A percentile compares a stretch with the other conserved stretches of the same genome.
Evolutionary conservation across 1,140 invertebrate species (phyloP).

Genomic region (Aethina tumida): DNA sequence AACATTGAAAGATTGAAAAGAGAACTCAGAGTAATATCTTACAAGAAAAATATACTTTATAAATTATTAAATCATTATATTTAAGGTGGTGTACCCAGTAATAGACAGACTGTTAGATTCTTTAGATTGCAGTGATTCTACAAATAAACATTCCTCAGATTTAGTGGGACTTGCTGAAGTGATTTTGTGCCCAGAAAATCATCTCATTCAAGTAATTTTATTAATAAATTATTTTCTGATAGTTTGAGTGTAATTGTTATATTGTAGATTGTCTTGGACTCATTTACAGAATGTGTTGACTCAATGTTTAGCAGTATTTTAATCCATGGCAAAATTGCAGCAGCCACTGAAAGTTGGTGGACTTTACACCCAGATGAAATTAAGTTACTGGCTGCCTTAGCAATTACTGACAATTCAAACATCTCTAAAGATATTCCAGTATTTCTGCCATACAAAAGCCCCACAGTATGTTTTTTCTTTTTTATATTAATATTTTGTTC

Average conservation of each 20-base stretch:
- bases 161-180: slow-evolving; percentile 53
- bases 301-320: slow-evolving; percentile 70
- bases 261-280: slow-evolving; percentile 61
- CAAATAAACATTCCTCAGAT: slow-evolving; percentile 45
- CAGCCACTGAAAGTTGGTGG: slow-evolving; percentile 72
- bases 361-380: slow-evolving; percentile 60
- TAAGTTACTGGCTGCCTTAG: slow-evolving; percentile 58
- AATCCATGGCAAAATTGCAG: slow-evolving; percentile 62
- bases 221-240: slow-evolving; percentile 5
- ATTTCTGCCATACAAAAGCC: slow-evolving; percentile 73
- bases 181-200: slow-evolving; percentile 58
- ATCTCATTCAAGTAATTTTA: slow-evolving; percentile 54
- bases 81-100: slow-evolving; percentile 53
- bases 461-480: slow-evolving; percentile 49
- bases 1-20: slow-evolving; percentile 71
- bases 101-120: slow-evolving; percentile 65
- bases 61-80: slow-evolving; percentile 14
- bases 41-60: slow-evolving; percentile 4
- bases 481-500: slow-evolving; percentile 5
- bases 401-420: slow-evolving; percentile 50
- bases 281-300: slow-evolving; percentile 62
- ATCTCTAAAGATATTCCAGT: slow-evolving; percentile 66
- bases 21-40: slow-evolving; percentile 53
- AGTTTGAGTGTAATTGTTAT: slow-evolving; percentile 13
- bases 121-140: slow-evolving; percentile 51